Conservation (phyloP, 2,113 vertebrate species). For the Bos javanicus region DNA sequence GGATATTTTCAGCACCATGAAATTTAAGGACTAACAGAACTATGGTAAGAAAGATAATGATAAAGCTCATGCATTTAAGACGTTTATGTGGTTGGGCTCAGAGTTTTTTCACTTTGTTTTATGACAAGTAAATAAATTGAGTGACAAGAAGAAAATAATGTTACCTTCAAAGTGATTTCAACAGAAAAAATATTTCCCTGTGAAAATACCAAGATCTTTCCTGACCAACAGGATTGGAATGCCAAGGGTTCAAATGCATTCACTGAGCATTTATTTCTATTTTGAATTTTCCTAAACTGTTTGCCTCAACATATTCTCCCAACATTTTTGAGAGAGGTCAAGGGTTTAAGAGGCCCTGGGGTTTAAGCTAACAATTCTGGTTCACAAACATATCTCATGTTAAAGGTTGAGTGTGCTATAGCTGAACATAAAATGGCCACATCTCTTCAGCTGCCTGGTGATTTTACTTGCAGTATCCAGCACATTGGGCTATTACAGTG, state of each 20-base stretch:
- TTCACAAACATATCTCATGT: constrained; percentile 32
- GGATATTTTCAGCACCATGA: not conserved
- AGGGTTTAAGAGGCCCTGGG: not conserved
- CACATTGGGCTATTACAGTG: not conserved
- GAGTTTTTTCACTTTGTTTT: constrained; percentile 10
- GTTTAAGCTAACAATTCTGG: constrained; percentile 33
- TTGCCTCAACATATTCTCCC: constrained; percentile 15
- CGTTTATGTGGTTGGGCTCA: not conserved
- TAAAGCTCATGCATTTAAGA: not conserved
- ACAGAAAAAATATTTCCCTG: not conserved
- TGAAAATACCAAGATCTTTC: constrained; percentile 27
- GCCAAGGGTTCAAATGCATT: not conserved
- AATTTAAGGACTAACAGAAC: not conserved
- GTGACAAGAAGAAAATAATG: constrained; percentile 7
- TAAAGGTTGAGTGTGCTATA: constrained; percentile 15
- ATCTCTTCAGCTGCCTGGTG: not conserved
- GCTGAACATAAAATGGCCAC: not conserved
- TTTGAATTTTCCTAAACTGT: constrained; percentile 46
- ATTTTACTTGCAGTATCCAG: not conserved
- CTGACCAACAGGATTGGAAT: not conserved
- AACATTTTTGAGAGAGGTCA: constrained; percentile 40
- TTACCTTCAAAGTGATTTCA: constrained; percentile 35
- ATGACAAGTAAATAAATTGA: constrained; percentile 1
- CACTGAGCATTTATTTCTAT: constrained; percentile 41
- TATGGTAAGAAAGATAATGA: not conserved